Evolutionary conservation across 2,113 vertebrate genomes (phyloP).

Genomic region (Dicentrarchus labrax): DNA sequence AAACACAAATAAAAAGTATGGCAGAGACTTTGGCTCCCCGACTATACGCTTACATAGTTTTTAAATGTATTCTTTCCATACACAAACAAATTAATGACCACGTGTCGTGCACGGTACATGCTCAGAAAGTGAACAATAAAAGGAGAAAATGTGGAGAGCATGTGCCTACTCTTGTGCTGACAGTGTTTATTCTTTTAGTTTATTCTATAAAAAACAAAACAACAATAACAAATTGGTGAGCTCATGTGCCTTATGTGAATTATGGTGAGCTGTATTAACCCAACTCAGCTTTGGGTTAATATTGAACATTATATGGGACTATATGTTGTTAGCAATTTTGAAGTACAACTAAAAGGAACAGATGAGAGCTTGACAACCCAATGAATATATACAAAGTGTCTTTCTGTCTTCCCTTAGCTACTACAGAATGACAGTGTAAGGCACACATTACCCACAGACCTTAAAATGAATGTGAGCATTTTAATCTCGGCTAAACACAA

Average conservation of each 20-base stretch:
- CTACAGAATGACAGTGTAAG: no score
- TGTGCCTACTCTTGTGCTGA: no score
- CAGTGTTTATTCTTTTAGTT: no score
- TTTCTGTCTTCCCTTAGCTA: no score
- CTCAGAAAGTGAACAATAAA: not conserved
- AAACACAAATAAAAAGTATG: no score
- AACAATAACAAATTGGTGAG: not conserved
- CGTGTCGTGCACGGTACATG: no score
- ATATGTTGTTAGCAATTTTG: not conserved
- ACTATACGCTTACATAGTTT: not conserved
- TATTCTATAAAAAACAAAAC: no score
- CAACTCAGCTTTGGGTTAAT: not conserved
- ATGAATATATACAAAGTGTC: not conserved
- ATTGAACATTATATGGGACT: not conserved
- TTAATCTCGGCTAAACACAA: not conserved
- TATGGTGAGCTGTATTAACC: not conserved
- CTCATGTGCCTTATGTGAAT: not conserved
- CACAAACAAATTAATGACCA: not conserved
- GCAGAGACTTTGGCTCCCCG: no score
- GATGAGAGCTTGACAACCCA: not conserved
- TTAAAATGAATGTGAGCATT: not conserved
- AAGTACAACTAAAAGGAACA: not conserved
- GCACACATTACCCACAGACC: not conserved
- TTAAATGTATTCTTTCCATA: not conserved
- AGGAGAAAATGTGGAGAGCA: not conserved